Base-by-base conservation (phyloP, 2,797 vertebrate genomes). In the Mastacembelus armatus region DNA sequence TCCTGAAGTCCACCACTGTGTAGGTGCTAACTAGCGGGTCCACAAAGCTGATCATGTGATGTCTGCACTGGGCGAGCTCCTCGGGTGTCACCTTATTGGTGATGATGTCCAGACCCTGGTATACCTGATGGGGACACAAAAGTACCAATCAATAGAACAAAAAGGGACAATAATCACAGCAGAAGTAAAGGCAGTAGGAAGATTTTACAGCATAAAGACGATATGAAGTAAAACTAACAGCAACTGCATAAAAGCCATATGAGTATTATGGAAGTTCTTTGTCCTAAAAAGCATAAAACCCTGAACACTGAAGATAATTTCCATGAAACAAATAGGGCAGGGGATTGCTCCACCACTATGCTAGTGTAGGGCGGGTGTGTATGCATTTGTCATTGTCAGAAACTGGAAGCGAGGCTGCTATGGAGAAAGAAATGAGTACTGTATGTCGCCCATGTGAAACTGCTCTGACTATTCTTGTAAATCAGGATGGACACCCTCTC, bases 31-130 rank as follows among this genome's bases (percentile, higher is more conserved):
- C 92, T 0, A 98, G 89, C 7, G 98, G 97, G 89, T 99, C 98
- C 91, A 98, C 93, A 4, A 96, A 97, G 87, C 96, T 92, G 91
- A 98, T 96, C 97, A 99, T 99, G 91, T 99, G 98, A 89, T 99
- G 97, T 1, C 21, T 92, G 92, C 98, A 99, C 42, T 95, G 91
- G 6, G 77, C 80, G 57, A 93, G 88, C 78, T 99, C 96, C 81
- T 94, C 93, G 0, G 75, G 65, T 4, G 95, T 96, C 67, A 97
- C 96, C 85, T 99, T 99, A 83, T 99, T 99, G 32, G 98, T 99
- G 89, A 98, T 95, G 83, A 99, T 96, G 86, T 99, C 96, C 65
- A 99, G 91, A 32, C 97, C 97, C 65, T 95, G 92, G 84, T 99
- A 99, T 48, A 99, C 95, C 97, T 99, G 88, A 39, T 26, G 40